Evolutionary conservation across 2,113 vertebrate species (phyloP).

Genomic region (Parus major): DNA sequence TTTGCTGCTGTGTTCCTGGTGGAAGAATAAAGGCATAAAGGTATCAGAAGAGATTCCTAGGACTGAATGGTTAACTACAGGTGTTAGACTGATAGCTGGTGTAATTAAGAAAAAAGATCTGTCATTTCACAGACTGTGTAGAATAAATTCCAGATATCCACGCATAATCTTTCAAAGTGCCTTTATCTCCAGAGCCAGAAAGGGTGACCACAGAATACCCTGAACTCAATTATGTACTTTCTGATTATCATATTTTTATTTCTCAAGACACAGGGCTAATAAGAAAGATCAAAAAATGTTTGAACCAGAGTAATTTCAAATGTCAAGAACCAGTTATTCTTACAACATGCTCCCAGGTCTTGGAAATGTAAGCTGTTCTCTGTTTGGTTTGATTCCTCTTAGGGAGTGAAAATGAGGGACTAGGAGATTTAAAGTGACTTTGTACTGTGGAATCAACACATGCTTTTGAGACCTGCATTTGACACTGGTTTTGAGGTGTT

Average conservation of each 20-base stretch:
- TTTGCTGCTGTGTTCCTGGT: not conserved
- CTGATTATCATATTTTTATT: conserved; percentile 61
- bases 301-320: conserved; percentile 59
- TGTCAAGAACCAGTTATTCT: conserved; percentile 61
- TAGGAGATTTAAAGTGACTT: conserved; percentile 29
- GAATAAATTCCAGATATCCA: conserved; percentile 61
- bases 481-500: not conserved
- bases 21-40: not conserved
- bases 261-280: conserved; percentile 41
- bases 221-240: conserved; percentile 50
- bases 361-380: conserved; percentile 10
- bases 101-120: conserved; percentile 70
- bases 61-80: conserved; percentile 54
- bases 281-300: conserved; percentile 59
- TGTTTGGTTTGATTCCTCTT: conserved; percentile 57
- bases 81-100: conserved; percentile 45
- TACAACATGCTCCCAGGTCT: conserved; percentile 13
- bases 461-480: not conserved
- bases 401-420: not conserved
- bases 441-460: not conserved
- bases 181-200: conserved; percentile 24
- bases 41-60: conserved; percentile 21
- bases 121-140: conserved; percentile 35
- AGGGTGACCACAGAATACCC: conserved; percentile 52
- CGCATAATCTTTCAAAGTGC: conserved; percentile 41